phyloP scores from a whole-genome alignment of 37 sponge, comb jelly and placozoan species.

The Geodia barretti region DNA sequence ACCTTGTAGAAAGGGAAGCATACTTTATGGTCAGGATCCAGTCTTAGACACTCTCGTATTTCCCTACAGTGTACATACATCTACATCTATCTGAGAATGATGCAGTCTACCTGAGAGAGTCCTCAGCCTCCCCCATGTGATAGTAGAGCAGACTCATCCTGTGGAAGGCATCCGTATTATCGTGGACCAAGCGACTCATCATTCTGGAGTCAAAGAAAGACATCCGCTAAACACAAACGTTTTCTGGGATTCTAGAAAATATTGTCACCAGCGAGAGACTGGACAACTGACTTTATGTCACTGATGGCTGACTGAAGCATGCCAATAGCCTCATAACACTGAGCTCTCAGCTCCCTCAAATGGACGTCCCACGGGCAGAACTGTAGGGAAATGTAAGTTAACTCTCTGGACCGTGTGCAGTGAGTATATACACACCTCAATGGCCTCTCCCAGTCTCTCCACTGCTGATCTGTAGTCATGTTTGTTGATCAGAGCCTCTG shows the following conservation, averaged over 20 bases:
- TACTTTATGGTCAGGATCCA: slow-evolving; percentile 90
- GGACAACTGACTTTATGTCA: slow-evolving; percentile 76
- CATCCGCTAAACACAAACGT: background rate
- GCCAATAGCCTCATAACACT: slow-evolving; percentile 65
- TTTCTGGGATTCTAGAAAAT: background rate
- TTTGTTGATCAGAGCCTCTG: slow-evolving; percentile 12
- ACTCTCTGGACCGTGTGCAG: background rate
- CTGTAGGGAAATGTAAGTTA: no score
- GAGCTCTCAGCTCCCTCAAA: slow-evolving; percentile 75
- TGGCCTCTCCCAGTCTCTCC: slow-evolving; percentile 39
- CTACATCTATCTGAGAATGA: background rate
- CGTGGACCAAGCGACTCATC: slow-evolving; percentile 82
- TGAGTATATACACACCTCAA: slow-evolving; percentile 46
- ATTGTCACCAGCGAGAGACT: background rate
- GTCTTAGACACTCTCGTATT: slow-evolving; percentile 92
- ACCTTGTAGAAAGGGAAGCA: slow-evolving; percentile 96
- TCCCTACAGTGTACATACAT: slow-evolving; percentile 52
- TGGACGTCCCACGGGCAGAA: slow-evolving; percentile 83
- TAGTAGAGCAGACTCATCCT: slow-evolving; percentile 82
- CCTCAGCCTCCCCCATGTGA: slow-evolving; percentile 86
- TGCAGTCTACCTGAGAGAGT: slow-evolving; percentile 76
- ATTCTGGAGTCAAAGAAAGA: slow-evolving; percentile 27
- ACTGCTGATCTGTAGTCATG: slow-evolving; percentile 50
- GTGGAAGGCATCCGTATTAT: slow-evolving; percentile 89
- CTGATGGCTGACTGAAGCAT: slow-evolving; percentile 76